Conservation (phyloP, 2,797 vertebrate genomes). For the Semotilus atromaculatus region DNA sequence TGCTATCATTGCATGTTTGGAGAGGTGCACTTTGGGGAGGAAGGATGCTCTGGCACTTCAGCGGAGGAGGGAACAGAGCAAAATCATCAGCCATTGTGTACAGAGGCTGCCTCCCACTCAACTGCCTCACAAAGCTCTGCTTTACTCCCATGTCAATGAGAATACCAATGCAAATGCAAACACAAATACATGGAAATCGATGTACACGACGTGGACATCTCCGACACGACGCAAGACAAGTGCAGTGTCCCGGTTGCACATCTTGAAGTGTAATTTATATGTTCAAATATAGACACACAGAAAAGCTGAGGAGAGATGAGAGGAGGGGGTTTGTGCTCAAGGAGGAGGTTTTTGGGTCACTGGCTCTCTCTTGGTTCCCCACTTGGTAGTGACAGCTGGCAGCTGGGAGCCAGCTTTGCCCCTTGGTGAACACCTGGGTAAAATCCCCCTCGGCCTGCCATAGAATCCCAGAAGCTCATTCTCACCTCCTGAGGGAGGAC, state of each 20-base stretch:
- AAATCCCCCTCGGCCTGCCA: constrained; percentile 28
- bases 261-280: background rate
- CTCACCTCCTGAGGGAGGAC: constrained; percentile 18
- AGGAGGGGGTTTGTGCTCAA: constrained; percentile 6
- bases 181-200: constrained; percentile 18
- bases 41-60: constrained; percentile 52
- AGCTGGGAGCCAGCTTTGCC: constrained; percentile 39
- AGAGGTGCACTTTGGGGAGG: constrained; percentile 55
- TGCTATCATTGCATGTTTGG: constrained; percentile 56
- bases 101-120: constrained; percentile 46
- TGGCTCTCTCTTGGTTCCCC: constrained; percentile 45
- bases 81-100: constrained; percentile 60
- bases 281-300: background rate
- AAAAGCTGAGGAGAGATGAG: background rate
- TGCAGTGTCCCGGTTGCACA: background rate
- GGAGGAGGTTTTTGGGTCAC: constrained; percentile 44
- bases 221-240: too few species aligned
- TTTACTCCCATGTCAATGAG: constrained; percentile 39
- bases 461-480: constrained; percentile 28
- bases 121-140: constrained; percentile 37
- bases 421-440: constrained; percentile 50
- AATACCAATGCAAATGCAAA: constrained; percentile 17
- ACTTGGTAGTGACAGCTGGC: constrained; percentile 43
- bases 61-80: constrained; percentile 49
- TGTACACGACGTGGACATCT: background rate